These are phyloP conservation scores for Choristoneura fumiferana DNA, from an alignment of 1,140 invertebrate genomes.

Conservation along the genomic window DNA sequence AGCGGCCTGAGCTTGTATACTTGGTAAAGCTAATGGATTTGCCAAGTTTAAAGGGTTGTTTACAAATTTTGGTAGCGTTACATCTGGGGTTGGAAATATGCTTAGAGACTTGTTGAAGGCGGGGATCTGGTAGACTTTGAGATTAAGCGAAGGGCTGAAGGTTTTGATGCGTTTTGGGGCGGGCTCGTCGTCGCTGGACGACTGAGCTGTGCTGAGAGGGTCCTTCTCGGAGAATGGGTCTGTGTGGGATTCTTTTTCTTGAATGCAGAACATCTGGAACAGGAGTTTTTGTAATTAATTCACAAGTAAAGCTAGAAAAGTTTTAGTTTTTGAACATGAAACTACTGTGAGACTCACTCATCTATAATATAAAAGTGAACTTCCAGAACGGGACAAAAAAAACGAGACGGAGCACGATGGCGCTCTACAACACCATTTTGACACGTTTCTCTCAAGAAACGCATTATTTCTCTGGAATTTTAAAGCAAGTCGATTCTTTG, in stretches of 20 bases:
- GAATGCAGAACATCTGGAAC: slow-evolving; percentile 70
- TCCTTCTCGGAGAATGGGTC: slow-evolving; percentile 59
- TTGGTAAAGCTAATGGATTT: slow-evolving; percentile 54
- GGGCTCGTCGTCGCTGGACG: slow-evolving; percentile 64
- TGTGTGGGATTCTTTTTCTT: slow-evolving; percentile 52
- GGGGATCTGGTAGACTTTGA: slow-evolving; percentile 68
- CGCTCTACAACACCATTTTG: too few species aligned
- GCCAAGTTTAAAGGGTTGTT: slow-evolving; percentile 69
- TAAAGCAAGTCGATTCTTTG: too few species aligned
- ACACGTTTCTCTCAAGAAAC: too few species aligned
- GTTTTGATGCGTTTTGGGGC: slow-evolving; percentile 50
- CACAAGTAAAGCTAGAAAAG: too few species aligned
- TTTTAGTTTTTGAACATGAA: too few species aligned
- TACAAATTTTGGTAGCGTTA: slow-evolving; percentile 61
- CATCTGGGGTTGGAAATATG: slow-evolving; percentile 46
- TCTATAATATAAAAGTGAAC: too few species aligned
- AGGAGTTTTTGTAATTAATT: too few species aligned
- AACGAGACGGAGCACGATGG: too few species aligned
- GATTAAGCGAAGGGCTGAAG: slow-evolving; percentile 47
- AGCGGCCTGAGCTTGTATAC: slow-evolving; percentile 34
- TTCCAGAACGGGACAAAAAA: too few species aligned
- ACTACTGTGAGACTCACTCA: too few species aligned
- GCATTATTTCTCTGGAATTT: too few species aligned
- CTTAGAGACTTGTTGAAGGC: slow-evolving; percentile 55
- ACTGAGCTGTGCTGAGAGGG: slow-evolving; percentile 39